phyloP scores from a whole-genome alignment of 2,113 vertebrate species.

The Cephalopterus ornatus region DNA sequence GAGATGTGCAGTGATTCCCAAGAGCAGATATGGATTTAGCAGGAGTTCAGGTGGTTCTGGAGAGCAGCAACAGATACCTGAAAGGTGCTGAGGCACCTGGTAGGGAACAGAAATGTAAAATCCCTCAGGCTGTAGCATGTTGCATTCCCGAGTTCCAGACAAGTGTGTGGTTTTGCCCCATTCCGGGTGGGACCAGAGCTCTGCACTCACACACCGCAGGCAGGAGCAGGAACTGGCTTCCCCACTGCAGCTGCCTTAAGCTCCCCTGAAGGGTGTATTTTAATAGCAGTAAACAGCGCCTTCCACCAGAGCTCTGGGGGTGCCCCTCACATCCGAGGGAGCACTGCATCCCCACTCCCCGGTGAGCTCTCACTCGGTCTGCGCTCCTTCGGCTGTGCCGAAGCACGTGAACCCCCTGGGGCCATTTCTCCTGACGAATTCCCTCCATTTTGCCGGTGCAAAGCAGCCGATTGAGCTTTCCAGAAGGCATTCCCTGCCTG shows the following conservation, averaged over 20 bases:
- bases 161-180: neutral
- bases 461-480: neutral
- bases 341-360: neutral
- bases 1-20: neutral
- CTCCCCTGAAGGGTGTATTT: neutral
- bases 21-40: neutral
- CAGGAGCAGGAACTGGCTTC: neutral
- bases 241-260: neutral
- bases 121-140: neutral
- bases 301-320: neutral
- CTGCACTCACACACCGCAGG: neutral
- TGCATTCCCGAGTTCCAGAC: neutral
- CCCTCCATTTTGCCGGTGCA: neutral
- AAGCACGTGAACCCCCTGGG: accelerated
- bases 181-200: neutral
- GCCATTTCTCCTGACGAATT: neutral
- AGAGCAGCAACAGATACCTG: neutral
- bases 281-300: neutral
- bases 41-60: neutral
- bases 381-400: neutral
- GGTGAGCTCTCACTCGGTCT: accelerated
- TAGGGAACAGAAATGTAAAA: neutral
- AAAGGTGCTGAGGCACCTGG: neutral
- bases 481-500: neutral
- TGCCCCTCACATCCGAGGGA: neutral